A percentile compares a stretch with the other conserved stretches of the same genome.
These are phyloP conservation scores for Porites australiensis DNA, from an alignment of 64 coral and sea anemone genomes.

Conservation along the genomic window DNA sequence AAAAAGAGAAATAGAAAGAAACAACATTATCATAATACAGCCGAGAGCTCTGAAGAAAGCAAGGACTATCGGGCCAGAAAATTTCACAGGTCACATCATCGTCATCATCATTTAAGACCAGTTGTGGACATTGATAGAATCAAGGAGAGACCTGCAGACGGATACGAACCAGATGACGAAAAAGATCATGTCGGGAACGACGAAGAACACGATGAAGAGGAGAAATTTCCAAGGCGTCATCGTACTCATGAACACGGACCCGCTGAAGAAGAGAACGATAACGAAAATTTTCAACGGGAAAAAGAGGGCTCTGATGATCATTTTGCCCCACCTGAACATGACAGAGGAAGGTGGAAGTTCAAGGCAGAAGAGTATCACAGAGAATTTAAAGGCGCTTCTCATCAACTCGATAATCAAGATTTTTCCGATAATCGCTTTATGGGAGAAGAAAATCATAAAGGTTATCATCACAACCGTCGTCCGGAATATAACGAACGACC, in stretches of 20 bases:
- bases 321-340: not conserved
- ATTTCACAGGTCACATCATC: not conserved
- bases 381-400: not conserved
- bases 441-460: not conserved
- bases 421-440: not conserved
- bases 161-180: not conserved
- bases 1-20: not conserved
- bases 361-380: not conserved
- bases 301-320: not conserved
- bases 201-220: not conserved
- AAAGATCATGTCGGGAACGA: not conserved
- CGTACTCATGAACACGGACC: not conserved
- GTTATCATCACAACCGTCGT: not conserved
- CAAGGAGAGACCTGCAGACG: not conserved
- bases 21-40: not conserved
- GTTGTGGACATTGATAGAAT: not conserved
- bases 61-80: not conserved
- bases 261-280: not conserved
- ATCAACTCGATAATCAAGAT: not conserved
- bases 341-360: not conserved
- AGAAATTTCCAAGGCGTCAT: not conserved
- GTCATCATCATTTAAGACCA: not conserved
- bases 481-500: not conserved
- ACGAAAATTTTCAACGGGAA: slow-evolving; percentile 2
- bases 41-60: not conserved